phyloP scores from a whole-genome alignment of 2,888 invertebrate genomes.

The Watsonalla binaria region DNA sequence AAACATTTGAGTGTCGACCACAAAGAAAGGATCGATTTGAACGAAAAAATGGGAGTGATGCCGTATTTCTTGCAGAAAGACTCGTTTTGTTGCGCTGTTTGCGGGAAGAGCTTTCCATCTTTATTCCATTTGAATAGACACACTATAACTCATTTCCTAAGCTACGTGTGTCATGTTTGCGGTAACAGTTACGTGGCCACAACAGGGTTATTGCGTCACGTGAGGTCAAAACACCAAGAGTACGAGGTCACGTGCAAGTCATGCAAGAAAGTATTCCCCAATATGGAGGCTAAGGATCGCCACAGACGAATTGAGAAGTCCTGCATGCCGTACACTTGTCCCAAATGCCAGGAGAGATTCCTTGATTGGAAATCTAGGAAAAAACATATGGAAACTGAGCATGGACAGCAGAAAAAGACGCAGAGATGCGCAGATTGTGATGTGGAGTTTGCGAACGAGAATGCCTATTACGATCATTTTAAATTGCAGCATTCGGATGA shows the following conservation, averaged over 20 bases:
- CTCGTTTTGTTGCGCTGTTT: conserved; percentile 51
- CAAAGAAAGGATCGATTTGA: conserved; percentile 32
- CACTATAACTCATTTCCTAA: conserved; percentile 62
- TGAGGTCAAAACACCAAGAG: conserved; percentile 57
- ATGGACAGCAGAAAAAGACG: conserved; percentile 47
- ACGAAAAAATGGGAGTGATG: conserved; percentile 57
- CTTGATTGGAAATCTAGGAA: conserved; percentile 52
- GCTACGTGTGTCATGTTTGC: conserved; percentile 64
- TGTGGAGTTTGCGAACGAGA: conserved; percentile 49
- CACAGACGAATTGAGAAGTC: conserved; percentile 57
- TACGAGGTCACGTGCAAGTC: conserved; percentile 58
- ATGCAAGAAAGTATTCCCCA: conserved; percentile 59
- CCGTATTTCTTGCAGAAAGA: conserved; percentile 55
- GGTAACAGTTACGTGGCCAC: conserved; percentile 63
- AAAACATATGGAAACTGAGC: conserved; percentile 57
- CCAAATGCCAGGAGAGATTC: conserved; percentile 59
- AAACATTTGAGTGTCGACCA: conserved; percentile 44
- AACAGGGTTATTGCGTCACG: conserved; percentile 54
- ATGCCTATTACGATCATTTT: conserved; percentile 60
- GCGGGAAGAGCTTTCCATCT: conserved; percentile 53
- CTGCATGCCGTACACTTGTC: conserved; percentile 65
- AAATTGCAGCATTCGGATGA: conserved; percentile 60
- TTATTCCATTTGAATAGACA: conserved; percentile 60
- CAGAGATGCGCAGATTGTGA: conserved; percentile 57
- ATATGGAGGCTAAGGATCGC: conserved; percentile 61